Percentiles rank a stretch among this genome's conserved stretches.
These are phyloP conservation scores for Malthinus flaveolus DNA, from an alignment of 2,888 invertebrate genomes.

Conservation along the genomic window DNA sequence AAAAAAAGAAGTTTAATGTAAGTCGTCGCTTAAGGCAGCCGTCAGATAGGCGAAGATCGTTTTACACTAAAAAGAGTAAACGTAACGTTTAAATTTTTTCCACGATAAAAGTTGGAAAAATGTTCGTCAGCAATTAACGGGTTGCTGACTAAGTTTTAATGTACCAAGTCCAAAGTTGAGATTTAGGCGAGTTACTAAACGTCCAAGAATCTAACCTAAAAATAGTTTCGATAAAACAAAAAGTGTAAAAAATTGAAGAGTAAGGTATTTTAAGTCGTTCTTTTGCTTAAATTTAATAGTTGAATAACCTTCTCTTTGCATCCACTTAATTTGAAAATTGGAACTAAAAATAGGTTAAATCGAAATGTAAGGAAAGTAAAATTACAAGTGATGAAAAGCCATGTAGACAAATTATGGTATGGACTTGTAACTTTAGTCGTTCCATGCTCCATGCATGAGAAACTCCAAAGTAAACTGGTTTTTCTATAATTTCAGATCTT, in stretches of 20 bases:
- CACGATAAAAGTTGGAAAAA: too few relatives aligned
- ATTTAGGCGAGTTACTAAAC: constrained; percentile 1
- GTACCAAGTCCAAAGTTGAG: not conserved
- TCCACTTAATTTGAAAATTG: not conserved
- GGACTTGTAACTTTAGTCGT: not conserved
- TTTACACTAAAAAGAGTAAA: too few relatives aligned
- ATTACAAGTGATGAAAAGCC: constrained; percentile 2
- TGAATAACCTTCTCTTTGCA: not conserved
- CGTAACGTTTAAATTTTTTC: too few relatives aligned
- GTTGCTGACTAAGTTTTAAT: not conserved
- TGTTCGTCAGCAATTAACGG: too few relatives aligned
- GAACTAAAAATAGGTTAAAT: constrained; percentile 1
- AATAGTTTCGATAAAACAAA: constrained; percentile 10
- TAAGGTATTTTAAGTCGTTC: not conserved
- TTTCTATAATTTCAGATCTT: constrained; percentile 25
- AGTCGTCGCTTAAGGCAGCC: constrained; percentile 2
- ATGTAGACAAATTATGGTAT: constrained; percentile 3
- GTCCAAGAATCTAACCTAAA: constrained; percentile 20
- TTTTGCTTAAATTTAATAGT: not conserved
- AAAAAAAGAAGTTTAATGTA: not conserved
- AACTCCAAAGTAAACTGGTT: constrained; percentile 22
- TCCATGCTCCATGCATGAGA: constrained; percentile 17
- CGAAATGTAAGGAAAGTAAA: not conserved
- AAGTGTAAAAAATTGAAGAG: not conserved
- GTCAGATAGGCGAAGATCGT: too few relatives aligned